phyloP scores from a whole-genome alignment of 2,113 vertebrate genomes.

The Misgurnus anguillicaudatus region DNA sequence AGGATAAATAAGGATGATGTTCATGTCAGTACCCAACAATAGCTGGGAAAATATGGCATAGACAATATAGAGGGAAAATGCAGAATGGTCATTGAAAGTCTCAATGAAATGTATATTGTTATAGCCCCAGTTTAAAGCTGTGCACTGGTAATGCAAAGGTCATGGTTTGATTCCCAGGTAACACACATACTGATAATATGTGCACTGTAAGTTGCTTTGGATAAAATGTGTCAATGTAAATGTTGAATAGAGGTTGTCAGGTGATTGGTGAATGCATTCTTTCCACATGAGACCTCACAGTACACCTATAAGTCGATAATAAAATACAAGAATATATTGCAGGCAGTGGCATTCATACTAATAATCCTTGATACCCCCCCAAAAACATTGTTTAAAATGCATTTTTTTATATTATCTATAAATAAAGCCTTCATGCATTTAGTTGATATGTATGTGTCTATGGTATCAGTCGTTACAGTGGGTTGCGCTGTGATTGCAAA shows the following conservation, averaged over 20 bases:
- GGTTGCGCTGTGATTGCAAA: conserved; percentile 77
- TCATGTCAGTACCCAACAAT: no score
- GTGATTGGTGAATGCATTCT: not conserved
- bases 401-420: not conserved
- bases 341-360: not conserved
- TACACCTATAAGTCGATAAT: not conserved
- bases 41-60: conserved; percentile 12
- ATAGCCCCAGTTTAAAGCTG: not conserved
- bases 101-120: conserved; percentile 41
- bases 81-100: conserved; percentile 35
- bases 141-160: no score
- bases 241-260: conserved; percentile 23
- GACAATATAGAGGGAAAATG: conserved; percentile 13
- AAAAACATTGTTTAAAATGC: no score
- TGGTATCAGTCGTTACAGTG: conserved; percentile 41
- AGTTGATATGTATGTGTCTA: not conserved
- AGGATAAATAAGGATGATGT: no score
- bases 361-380: not conserved
- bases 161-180: no score
- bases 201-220: no score
- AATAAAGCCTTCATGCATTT: not conserved
- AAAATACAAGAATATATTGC: not conserved
- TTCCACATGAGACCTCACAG: conserved; percentile 21
- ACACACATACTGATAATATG: not conserved
- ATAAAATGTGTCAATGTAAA: no score